Evolutionary conservation across 2,113 vertebrate species (phyloP).

Genomic region (Chaetura pelagica): DNA sequence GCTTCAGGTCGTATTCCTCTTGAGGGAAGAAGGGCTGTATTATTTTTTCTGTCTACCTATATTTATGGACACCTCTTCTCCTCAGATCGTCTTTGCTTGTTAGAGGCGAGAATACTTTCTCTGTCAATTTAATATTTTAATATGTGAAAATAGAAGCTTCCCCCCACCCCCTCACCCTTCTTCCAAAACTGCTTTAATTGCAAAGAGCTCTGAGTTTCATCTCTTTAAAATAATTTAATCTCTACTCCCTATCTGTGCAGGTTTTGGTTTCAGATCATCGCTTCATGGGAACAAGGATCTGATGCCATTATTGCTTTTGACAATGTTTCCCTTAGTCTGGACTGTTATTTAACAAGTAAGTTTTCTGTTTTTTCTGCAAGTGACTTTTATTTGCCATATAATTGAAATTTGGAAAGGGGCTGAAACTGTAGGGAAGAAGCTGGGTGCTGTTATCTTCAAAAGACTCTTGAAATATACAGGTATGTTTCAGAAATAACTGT

Average conservation of each 20-base stretch:
- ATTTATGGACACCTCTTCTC: neutral
- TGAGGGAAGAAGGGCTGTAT: neutral
- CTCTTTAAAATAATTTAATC: slow-evolving; percentile 29
- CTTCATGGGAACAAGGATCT: slow-evolving; percentile 85
- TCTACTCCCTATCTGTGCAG: slow-evolving; percentile 68
- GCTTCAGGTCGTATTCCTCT: neutral
- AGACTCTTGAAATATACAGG: neutral
- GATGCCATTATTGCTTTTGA: slow-evolving; percentile 88
- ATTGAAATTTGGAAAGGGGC: neutral
- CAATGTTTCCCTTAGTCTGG: slow-evolving; percentile 94
- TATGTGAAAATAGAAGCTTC: neutral
- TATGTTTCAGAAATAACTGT: neutral
- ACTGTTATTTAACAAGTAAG: slow-evolving; percentile 98
- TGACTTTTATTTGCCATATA: neutral
- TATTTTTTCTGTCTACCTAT: neutral
- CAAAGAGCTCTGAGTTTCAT: neutral
- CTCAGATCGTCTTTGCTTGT: neutral
- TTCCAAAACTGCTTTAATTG: neutral
- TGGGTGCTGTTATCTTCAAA: neutral
- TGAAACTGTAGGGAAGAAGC: neutral
- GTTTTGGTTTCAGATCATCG: slow-evolving; percentile 93
- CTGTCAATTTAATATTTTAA: neutral
- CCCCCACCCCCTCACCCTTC: accelerated
- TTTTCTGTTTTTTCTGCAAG: slow-evolving; percentile 45
- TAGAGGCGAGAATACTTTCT: neutral